Evolutionary conservation across 2,797 vertebrate species (phyloP), one percentile per base, ranked within the genome.

Genomic region (Anguilla megastoma): DNA sequence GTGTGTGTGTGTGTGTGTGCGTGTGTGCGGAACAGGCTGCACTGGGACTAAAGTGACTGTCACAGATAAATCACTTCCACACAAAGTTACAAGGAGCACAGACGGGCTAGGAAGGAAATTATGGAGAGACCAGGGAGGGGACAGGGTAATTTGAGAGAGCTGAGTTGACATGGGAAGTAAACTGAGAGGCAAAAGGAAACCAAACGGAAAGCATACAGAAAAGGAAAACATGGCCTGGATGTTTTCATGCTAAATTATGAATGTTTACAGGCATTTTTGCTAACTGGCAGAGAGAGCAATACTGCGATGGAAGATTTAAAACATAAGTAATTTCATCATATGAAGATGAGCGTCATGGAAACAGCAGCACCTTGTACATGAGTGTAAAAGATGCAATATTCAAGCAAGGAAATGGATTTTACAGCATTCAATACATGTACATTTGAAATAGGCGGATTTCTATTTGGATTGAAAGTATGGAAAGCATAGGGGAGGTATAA

Each of bases 51-150:
- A 74, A 95, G 94, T 95, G 95, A 96, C 91, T 91, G 95, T 95
- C 94, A 96, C 95, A 97, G 96, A 98, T 97, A 97, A 98, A 97
- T 97, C 97, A 97, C 93, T 94, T 92, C 8, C 90, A 95, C 91
- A 94, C 74, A 83, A 91, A 91, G 91, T 91, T 93, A 89, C 36
- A 91, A 92, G 90, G 92, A 92, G 90, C 87, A 60, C 92, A 95
- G 93, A 93, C 90, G 86, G n/a, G 60, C 90, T 85, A 36, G 63
- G 86, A 90, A 87, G 87, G 85, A 50, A 69, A 30, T 86, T 50
- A 89, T 86, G 90, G 21, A 90, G 87, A 89, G 82, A 91, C 36
- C 88, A 89, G 76, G 87, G 74, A 86, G 80, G 88, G 76, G 71
- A 16, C 41, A 76, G 45, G 5, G 58, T 10, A 30, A 54, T 16